Evolutionary conservation across 2,113 vertebrate genomes (phyloP).

Genomic region (Aix galericulata): DNA sequence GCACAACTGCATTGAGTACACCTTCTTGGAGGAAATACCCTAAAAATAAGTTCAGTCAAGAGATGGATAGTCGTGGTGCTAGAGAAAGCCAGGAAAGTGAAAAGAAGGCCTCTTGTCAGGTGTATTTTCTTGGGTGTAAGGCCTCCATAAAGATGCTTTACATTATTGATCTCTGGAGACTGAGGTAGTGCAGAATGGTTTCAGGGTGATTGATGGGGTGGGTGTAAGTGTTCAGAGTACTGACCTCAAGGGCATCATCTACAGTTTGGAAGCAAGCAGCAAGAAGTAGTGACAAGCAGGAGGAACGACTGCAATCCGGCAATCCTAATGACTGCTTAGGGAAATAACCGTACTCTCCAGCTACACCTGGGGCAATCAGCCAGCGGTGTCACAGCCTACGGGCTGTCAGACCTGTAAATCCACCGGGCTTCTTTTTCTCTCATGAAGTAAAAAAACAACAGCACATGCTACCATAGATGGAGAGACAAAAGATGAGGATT

Average conservation of each 20-base stretch:
- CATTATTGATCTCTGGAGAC: background rate
- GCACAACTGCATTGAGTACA: background rate
- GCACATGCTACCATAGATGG: fast-evolving
- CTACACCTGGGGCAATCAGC: background rate
- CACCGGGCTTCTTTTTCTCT: background rate
- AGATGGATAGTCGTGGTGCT: background rate
- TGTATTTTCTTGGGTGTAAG: background rate
- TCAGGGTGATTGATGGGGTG: background rate
- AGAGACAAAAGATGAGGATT: background rate
- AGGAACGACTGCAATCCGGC: background rate
- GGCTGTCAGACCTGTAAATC: background rate
- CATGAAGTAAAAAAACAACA: background rate
- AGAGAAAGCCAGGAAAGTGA: background rate
- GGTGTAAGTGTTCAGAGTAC: background rate
- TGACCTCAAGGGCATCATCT: background rate
- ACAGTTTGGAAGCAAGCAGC: background rate
- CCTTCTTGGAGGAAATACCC: background rate
- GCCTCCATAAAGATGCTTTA: background rate
- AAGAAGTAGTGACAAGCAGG: background rate
- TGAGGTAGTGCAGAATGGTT: background rate
- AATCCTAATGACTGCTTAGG: background rate
- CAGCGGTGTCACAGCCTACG: background rate
- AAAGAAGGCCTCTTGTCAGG: background rate
- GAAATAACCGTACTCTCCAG: background rate
- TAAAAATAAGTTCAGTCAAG: background rate